A percentile compares a stretch with the other conserved stretches of the same genome.
Evolutionary conservation across 92 coral and sea anemone species (phyloP).

Genomic region (Umimayanthus chanpuru): DNA sequence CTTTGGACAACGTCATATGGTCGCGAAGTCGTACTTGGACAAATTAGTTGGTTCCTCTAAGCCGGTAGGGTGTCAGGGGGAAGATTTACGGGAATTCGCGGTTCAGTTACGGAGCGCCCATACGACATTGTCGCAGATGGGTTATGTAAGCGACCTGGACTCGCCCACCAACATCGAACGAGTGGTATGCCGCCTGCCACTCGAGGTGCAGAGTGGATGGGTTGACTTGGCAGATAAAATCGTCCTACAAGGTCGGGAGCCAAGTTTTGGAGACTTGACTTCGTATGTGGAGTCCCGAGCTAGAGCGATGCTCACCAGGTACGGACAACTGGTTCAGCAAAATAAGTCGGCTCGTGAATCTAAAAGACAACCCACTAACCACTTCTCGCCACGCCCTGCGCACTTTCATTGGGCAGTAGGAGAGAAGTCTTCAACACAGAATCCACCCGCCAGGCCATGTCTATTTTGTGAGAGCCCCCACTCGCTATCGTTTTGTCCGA

Average conservation of each 20-base stretch:
- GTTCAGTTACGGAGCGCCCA: no score
- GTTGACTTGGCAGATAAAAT: conserved; percentile 7
- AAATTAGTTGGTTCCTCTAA: no score
- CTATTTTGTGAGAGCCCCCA: not conserved
- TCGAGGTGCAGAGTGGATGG: conserved; percentile 15
- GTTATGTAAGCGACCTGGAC: no score
- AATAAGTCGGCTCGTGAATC: not conserved
- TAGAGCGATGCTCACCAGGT: not conserved
- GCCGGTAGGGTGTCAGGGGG: no score
- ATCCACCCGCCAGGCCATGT: conserved; percentile 3
- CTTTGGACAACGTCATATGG: no score
- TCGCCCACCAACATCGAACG: no score
- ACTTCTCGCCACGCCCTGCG: conserved; percentile 5
- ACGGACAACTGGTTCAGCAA: not conserved
- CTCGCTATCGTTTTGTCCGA: not conserved
- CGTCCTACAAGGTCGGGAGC: not conserved
- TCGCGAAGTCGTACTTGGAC: no score
- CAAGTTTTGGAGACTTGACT: not conserved
- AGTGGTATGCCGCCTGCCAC: not conserved
- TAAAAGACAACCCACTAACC: not conserved
- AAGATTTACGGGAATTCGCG: no score
- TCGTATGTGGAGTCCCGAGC: not conserved
- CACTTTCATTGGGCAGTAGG: no score
- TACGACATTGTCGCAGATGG: no score
- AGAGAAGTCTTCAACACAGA: not conserved